Conservation (phyloP, 30 jellyfish, hydroid and myxozoan species). For the Rhopilema esculentum region DNA sequence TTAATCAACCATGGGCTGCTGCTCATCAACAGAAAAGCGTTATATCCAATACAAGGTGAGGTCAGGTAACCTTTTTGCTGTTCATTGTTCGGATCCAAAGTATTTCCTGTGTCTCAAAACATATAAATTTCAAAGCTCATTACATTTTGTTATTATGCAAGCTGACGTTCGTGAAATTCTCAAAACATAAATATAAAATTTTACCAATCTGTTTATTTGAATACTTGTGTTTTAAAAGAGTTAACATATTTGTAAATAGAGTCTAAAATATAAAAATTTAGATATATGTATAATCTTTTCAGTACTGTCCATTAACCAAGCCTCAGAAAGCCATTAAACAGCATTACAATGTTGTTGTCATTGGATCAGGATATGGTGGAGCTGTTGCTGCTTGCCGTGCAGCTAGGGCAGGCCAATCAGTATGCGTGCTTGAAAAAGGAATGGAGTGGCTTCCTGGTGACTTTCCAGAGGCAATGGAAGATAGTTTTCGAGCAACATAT, state of each 20-base stretch:
- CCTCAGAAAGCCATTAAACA: slow-evolving; percentile 77
- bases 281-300: no score
- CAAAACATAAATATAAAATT: no score
- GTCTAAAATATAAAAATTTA: no score
- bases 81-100: not conserved
- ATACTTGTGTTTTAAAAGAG: not conserved
- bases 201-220: not conserved
- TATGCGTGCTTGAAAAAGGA: slow-evolving; percentile 93
- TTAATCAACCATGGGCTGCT: slow-evolving; percentile 77
- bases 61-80: not conserved
- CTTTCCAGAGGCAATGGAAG: slow-evolving; percentile 96
- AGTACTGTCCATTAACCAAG: slow-evolving; percentile 86
- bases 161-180: no score
- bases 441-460: slow-evolving; percentile 98
- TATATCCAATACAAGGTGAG: slow-evolving; percentile 89
- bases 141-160: no score
- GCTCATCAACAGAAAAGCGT: slow-evolving; percentile 84
- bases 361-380: slow-evolving; percentile 99
- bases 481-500: slow-evolving; percentile 63
- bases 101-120: not conserved
- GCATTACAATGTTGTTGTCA: slow-evolving; percentile 88
- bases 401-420: slow-evolving; percentile 93
- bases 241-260: no score
- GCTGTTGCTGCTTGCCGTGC: slow-evolving; percentile 98
- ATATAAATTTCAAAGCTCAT: not conserved